Percentiles rank a stretch among this genome's conserved stretches.
These are phyloP conservation scores for Oegoconia quadripuncta DNA, from an alignment of 2,888 invertebrate genomes.

Conservation along the genomic window DNA sequence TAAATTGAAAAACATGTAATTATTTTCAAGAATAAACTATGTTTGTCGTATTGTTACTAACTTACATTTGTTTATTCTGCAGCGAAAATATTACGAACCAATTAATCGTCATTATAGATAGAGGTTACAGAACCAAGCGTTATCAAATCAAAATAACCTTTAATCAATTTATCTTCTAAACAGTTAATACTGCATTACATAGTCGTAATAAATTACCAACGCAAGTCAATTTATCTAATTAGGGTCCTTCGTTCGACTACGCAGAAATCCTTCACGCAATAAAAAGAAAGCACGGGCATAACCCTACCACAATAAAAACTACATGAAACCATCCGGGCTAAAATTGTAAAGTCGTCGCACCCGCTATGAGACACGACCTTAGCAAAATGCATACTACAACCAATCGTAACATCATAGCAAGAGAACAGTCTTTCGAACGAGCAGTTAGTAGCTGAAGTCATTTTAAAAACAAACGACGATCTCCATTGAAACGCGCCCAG, in stretches of 20 bases:
- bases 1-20: too few species aligned
- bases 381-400: slow-evolving; percentile 34
- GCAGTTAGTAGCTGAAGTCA: slow-evolving; percentile 26
- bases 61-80: too few species aligned
- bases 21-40: too few species aligned
- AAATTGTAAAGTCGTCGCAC: slow-evolving; percentile 73
- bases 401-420: slow-evolving; percentile 20
- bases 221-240: slow-evolving; percentile 36
- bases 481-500: slow-evolving; percentile 53
- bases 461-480: slow-evolving; percentile 40
- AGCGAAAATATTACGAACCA: too few species aligned
- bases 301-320: slow-evolving; percentile 76
- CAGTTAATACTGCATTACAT: too few species aligned
- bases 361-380: slow-evolving; percentile 47
- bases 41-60: too few species aligned
- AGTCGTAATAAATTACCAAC: background rate
- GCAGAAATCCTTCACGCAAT: slow-evolving; percentile 49
- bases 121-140: too few species aligned
- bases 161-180: too few species aligned
- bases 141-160: too few species aligned
- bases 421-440: background rate
- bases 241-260: slow-evolving; percentile 29
- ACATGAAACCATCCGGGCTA: slow-evolving; percentile 72
- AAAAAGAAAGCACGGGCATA: slow-evolving; percentile 56
- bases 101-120: too few species aligned